Base-by-base conservation (phyloP, 2,113 vertebrate species). In the Heterocephalus glaber region DNA sequence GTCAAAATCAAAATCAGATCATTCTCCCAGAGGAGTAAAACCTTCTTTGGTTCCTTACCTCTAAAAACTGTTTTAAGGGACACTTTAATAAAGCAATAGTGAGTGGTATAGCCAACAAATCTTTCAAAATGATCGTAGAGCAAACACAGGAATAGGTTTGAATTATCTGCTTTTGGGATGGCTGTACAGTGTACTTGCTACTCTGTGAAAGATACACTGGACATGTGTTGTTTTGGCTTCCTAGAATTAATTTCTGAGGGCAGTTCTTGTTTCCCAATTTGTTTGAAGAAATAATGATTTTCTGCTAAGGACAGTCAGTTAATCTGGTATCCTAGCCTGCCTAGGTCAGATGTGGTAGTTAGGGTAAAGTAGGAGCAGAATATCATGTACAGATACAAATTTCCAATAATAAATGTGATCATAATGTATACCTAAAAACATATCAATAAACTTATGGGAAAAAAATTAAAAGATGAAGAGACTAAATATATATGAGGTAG, bases 1-100 rank as follows among this genome's bases (percentile, higher is more conserved):
- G 56, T 96, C 56, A 74, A 83, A 92, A 88, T 95, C 76, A 95
- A 35, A 38, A 86, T 95, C 33, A 77, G 17, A 93, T 95, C 70
- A 35, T 68, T 60, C 24, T n/a, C 16, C 7, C 44, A 35, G 58
- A 26, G 17, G 70, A 28, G 38, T 49, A 56, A 74, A 80, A 38
- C 6, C 33, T 52, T 88, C 60, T 61, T 68, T 16, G 44, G 47
- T 20, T 20, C 30, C 76, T 94, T 85, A 41, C 20, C 68, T 85
- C 11, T 70, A 54, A 58, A 72, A 81, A 70, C 14, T 86, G 16
- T 82, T 93, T 90, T 90, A 87, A 92, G 44, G 56, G 22, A 74
- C 24, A 28, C 47, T 93, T 93, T 41, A 63, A 81, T 44, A 60
- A 11, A 47, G 10, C 16, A 61, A 38, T 9, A n/a, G 10, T 41